Conservation (phyloP, 2,113 vertebrate species). For the Saccopteryx bilineata region DNA sequence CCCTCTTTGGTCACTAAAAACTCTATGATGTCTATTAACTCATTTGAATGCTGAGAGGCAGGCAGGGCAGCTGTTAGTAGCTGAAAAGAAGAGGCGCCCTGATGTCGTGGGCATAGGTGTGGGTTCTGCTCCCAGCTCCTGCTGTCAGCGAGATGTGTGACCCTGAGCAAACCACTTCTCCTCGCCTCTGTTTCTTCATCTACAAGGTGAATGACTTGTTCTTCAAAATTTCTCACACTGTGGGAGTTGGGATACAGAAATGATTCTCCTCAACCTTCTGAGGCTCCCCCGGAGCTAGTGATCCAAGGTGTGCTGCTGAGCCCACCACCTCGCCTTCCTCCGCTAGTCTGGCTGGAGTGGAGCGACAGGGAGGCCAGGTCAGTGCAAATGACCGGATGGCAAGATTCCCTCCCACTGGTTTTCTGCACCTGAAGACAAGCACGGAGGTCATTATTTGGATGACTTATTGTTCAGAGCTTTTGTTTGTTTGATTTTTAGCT, state of each 20-base stretch:
- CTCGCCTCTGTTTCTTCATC: background rate
- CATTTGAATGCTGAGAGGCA: background rate
- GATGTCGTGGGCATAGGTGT: rapidly evolving
- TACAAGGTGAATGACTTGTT: background rate
- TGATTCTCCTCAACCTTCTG: background rate
- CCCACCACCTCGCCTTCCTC: background rate
- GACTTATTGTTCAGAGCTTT: slow-evolving; percentile 65
- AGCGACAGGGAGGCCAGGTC: background rate
- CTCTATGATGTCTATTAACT: background rate
- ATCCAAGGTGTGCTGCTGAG: rapidly evolving
- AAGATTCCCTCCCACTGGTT: slow-evolving; percentile 43
- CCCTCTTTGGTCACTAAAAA: background rate
- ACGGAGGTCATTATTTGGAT: slow-evolving; percentile 40
- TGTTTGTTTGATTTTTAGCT: slow-evolving; percentile 56
- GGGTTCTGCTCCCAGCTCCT: background rate
- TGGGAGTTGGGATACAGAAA: background rate
- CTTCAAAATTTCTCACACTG: background rate
- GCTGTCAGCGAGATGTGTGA: rapidly evolving
- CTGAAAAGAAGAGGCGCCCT: background rate
- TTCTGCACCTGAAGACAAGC: slow-evolving; percentile 73
- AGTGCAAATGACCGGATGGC: slow-evolving; percentile 16
- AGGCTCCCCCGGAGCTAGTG: background rate
- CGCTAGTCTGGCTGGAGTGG: background rate
- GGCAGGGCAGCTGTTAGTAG: background rate
- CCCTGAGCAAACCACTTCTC: background rate